Evolutionary conservation across 2,888 invertebrate species (phyloP).

Genomic region (Limulus polyphemus): DNA sequence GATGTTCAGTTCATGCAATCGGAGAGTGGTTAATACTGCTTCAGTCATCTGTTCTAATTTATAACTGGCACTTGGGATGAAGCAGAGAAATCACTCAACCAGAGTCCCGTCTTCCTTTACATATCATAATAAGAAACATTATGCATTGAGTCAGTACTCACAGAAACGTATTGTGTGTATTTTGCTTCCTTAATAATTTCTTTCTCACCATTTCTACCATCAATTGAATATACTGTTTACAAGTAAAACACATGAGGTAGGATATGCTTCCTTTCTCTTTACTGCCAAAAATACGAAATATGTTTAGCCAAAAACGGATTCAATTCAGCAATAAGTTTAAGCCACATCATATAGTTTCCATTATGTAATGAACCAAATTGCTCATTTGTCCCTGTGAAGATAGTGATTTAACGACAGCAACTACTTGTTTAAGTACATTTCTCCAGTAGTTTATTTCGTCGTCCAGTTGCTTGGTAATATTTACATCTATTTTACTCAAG

Average conservation of each 20-base stretch:
- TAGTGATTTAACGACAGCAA: conserved; percentile 21
- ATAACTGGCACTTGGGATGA: neutral
- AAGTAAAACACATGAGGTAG: conserved; percentile 29
- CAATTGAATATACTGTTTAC: conserved; percentile 29
- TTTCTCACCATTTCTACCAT: neutral
- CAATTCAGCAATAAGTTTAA: conserved; percentile 31
- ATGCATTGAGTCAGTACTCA: conserved; percentile 18
- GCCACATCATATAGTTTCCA: conserved; percentile 29
- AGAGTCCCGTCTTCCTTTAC: neutral
- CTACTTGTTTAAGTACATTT: neutral
- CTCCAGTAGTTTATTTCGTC: neutral
- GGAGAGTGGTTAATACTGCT: too few relatives aligned
- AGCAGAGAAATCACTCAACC: neutral
- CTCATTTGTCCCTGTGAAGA: conserved; percentile 26
- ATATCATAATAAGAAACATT: conserved; percentile 15
- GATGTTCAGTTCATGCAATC: too few relatives aligned
- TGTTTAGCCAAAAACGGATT: conserved; percentile 30
- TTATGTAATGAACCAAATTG: conserved; percentile 26
- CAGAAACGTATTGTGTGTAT: neutral
- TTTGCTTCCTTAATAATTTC: neutral
- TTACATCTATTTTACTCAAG: too few relatives aligned
- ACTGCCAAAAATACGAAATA: conserved; percentile 28
- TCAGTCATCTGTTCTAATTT: too few relatives aligned
- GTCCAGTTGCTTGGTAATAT: neutral
- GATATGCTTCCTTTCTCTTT: conserved; percentile 29